Evolutionary conservation across 2,113 vertebrate species (phyloP).

Genomic region (Antidorcas marsupialis): DNA sequence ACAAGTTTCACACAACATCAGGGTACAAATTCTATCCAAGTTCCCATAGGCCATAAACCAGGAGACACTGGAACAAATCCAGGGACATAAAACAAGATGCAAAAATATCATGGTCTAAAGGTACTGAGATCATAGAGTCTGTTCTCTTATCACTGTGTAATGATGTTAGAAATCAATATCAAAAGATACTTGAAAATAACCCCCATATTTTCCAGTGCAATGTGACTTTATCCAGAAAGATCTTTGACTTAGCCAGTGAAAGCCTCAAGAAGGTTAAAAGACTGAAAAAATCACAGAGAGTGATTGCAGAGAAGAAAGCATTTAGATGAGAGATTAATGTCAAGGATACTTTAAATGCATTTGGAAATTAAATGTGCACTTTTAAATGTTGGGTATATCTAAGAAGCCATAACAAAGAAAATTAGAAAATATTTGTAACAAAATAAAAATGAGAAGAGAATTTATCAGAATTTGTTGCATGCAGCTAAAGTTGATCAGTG

Average conservation of each 20-base stretch:
- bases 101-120: neutral
- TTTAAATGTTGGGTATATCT: neutral
- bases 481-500: neutral
- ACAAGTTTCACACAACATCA: neutral
- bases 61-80: neutral
- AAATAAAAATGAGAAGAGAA: neutral
- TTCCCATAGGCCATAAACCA: neutral
- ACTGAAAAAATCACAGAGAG: neutral
- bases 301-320: neutral
- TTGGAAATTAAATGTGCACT: neutral
- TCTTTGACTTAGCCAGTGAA: neutral
- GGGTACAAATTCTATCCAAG: neutral
- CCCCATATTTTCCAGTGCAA: neutral
- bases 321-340: neutral
- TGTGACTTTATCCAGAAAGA: neutral
- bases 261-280: neutral
- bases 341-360: neutral
- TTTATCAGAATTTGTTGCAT: neutral
- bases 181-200: neutral
- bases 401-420: neutral
- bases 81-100: neutral
- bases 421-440: neutral
- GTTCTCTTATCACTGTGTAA: neutral
- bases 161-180: neutral
- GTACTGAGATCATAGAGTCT: neutral